phyloP scores from a whole-genome alignment of 37 sponge, comb jelly and placozoan species.

The Oopsacas minuta region DNA sequence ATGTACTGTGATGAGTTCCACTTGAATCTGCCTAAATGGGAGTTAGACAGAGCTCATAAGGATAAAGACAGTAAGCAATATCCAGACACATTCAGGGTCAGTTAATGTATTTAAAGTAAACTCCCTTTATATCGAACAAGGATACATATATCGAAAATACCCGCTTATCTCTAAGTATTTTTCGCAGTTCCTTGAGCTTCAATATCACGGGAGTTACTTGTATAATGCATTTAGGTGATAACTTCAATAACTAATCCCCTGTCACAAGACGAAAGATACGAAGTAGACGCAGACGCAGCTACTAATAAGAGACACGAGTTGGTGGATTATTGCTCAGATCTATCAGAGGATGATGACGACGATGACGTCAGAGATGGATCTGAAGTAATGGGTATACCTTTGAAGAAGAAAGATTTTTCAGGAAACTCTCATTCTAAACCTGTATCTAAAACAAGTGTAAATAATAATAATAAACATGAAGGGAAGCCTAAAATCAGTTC shows the following conservation, averaged over 20 bases:
- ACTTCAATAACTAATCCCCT: background rate
- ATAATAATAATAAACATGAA: background rate
- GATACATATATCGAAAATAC: too few relatives aligned
- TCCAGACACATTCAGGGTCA: conserved; percentile 8
- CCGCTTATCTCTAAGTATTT: too few relatives aligned
- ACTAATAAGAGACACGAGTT: background rate
- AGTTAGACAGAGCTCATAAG: conserved; percentile 82
- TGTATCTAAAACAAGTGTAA: background rate
- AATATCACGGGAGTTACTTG: too few relatives aligned
- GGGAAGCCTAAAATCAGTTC: too few relatives aligned
- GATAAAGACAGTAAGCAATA: conserved; percentile 42
- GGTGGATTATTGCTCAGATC: background rate
- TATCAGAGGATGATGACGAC: background rate
- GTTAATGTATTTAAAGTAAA: too few relatives aligned
- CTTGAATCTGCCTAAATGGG: conserved; percentile 38
- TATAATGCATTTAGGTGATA: background rate
- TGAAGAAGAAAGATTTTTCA: background rate
- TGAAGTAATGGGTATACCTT: background rate
- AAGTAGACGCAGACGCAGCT: background rate
- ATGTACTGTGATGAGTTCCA: conserved; percentile 1
- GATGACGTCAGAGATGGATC: conserved; percentile 1
- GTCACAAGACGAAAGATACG: background rate
- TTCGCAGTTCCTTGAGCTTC: too few relatives aligned
- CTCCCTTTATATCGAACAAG: too few relatives aligned
- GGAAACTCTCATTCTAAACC: background rate